Percentiles rank a stretch among this genome's conserved stretches.
Conservation (phyloP, 23 tunicate species). For the Clavelina lepadiformis region DNA sequence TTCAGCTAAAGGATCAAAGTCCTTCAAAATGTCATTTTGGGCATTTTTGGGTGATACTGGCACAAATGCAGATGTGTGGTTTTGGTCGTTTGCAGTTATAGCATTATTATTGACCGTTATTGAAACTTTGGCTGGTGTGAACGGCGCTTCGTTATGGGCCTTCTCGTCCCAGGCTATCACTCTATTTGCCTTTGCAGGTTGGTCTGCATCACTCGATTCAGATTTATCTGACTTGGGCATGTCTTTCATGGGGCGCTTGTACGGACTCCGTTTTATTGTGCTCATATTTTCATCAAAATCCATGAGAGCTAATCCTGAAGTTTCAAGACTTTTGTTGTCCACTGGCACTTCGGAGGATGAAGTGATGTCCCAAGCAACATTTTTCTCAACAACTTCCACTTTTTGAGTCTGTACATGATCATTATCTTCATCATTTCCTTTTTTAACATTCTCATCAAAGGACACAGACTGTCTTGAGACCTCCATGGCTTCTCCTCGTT, state of each 20-base stretch:
- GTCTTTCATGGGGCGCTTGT: constrained; percentile 25
- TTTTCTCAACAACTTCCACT: constrained; percentile 7
- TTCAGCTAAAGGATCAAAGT: constrained; percentile 54
- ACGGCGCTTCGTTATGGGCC: no score
- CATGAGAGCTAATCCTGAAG: not conserved
- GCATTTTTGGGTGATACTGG: constrained; percentile 5
- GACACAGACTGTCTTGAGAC: constrained; percentile 3
- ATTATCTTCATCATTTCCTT: not conserved
- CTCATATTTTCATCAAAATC: constrained; percentile 47
- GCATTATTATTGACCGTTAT: no score
- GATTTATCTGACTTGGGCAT: no score
- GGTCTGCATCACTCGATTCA: no score
- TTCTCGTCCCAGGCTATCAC: constrained; percentile 12
- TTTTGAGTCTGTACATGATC: not conserved
- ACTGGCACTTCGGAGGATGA: not conserved
- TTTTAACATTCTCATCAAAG: not conserved
- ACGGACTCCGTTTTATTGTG: constrained; percentile 89
- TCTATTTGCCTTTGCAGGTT: not conserved
- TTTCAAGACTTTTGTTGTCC: not conserved
- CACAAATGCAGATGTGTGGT: constrained; percentile 17
- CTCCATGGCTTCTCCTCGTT: not conserved
- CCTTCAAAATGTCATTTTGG: constrained; percentile 8
- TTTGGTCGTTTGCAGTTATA: no score
- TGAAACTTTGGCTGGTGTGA: no score
- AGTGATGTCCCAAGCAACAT: constrained; percentile 33